Conservation (phyloP, 2,888 invertebrate species). For the Dinocampus coccinellae region DNA sequence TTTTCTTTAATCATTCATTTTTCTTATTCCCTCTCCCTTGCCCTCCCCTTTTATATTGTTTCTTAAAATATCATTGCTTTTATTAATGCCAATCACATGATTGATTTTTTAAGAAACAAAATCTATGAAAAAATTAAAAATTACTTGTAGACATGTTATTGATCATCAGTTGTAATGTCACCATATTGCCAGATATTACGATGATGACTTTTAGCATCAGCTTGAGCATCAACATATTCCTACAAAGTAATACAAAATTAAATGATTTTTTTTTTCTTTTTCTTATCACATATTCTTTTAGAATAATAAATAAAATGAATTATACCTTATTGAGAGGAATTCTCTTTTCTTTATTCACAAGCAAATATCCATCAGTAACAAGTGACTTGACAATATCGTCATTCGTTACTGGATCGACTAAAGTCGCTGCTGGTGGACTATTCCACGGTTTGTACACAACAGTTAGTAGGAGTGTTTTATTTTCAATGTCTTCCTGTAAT, state of each 20-base stretch:
- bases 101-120: slow-evolving; percentile 33
- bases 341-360: slow-evolving; percentile 84
- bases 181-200: slow-evolving; percentile 97
- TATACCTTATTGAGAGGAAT: slow-evolving; percentile 83
- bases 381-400: slow-evolving; percentile 83
- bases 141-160: slow-evolving; percentile 31
- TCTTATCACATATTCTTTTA: slow-evolving; percentile 20
- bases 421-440: slow-evolving; percentile 74
- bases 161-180: slow-evolving; percentile 95
- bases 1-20: slow-evolving; percentile 5
- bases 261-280: not conserved
- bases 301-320: slow-evolving; percentile 45
- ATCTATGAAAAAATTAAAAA: slow-evolving; percentile 13
- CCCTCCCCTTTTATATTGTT: slow-evolving; percentile 3
- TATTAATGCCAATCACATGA: not conserved
- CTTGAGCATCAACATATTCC: slow-evolving; percentile 89
- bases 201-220: slow-evolving; percentile 87
- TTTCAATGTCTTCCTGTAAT: slow-evolving; percentile 74
- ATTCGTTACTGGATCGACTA: slow-evolving; percentile 74
- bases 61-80: slow-evolving; percentile 22
- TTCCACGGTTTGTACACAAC: slow-evolving; percentile 79
- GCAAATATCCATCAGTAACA: slow-evolving; percentile 86
- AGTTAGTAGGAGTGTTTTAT: slow-evolving; percentile 85
- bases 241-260: slow-evolving; percentile 65
- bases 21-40: slow-evolving; percentile 5